Conservation (phyloP, 2,797 vertebrate species). For the Sebastiscus albofasciatus region DNA sequence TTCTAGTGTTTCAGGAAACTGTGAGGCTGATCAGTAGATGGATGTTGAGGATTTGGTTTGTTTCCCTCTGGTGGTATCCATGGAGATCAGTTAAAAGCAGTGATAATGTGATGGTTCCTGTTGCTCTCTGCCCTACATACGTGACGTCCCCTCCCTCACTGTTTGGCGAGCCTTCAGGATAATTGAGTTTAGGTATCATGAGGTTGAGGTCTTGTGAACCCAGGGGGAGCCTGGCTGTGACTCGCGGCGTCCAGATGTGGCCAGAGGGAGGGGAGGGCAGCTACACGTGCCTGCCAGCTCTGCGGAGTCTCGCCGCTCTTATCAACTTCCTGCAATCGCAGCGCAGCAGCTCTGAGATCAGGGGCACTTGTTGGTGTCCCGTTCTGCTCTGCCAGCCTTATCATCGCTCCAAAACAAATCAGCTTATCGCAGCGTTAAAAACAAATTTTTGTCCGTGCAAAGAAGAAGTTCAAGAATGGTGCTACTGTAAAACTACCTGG, state of each 20-base stretch:
- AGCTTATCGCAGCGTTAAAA: constrained; percentile 26
- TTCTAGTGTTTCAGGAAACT: background rate
- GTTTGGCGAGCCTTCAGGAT: constrained; percentile 35
- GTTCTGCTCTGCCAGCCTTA: constrained; percentile 41
- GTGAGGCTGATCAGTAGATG: background rate
- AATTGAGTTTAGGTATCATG: constrained; percentile 71
- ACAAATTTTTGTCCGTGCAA: background rate
- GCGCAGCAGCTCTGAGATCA: constrained; percentile 34
- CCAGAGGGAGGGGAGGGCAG: background rate
- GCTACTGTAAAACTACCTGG: background rate
- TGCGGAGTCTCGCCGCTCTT: constrained; percentile 35
- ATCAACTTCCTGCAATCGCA: constrained; percentile 68
- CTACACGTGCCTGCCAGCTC: constrained; percentile 45
- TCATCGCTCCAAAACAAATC: constrained; percentile 45
- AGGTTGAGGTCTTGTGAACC: constrained; percentile 63
- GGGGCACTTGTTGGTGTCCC: constrained; percentile 23
- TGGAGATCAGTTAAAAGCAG: background rate
- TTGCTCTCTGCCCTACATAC: background rate
- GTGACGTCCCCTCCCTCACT: constrained; percentile 23
- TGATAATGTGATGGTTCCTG: constrained; percentile 30
- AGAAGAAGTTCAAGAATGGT: background rate
- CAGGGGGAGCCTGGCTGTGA: background rate
- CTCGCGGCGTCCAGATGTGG: constrained; percentile 19
- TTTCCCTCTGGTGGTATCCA: background rate
- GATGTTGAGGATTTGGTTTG: background rate